Evolutionary conservation across 64 coral and sea anemone species (phyloP).

Genomic region (Stylophora pistillata): DNA sequence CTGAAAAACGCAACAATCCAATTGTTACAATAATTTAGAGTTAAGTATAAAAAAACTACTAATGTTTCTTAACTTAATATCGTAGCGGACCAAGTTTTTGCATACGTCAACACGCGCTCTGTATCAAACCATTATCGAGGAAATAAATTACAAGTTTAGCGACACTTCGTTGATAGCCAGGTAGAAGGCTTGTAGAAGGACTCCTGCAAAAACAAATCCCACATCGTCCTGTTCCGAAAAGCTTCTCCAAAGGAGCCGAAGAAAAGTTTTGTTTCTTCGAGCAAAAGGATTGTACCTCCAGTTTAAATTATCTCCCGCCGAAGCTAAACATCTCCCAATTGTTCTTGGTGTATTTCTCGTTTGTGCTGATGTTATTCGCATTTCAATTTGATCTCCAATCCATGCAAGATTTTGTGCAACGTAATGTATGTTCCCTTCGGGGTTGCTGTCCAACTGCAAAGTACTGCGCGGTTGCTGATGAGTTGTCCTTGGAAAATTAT

Average conservation of each 20-base stretch:
- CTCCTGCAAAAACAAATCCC: conserved; percentile 1
- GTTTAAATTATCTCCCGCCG: background rate
- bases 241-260: conserved; percentile 4
- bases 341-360: background rate
- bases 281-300: background rate
- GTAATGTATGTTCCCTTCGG: background rate
- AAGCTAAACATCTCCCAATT: conserved; percentile 10
- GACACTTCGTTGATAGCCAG: conserved; percentile 4
- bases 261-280: background rate
- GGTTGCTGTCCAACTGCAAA: background rate
- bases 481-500: background rate
- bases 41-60: background rate
- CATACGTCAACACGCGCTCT: background rate
- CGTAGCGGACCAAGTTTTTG: background rate
- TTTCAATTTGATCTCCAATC: conserved; percentile 38
- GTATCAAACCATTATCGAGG: background rate
- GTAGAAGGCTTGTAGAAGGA: background rate
- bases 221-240: background rate
- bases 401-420: conserved; percentile 22
- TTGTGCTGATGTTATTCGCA: background rate
- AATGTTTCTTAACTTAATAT: background rate
- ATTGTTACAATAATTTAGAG: background rate
- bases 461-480: background rate
- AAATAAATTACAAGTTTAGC: background rate
- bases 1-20: background rate